Evolutionary conservation across 2,113 vertebrate genomes (phyloP).

Genomic region (Myiozetetes cayanensis): DNA sequence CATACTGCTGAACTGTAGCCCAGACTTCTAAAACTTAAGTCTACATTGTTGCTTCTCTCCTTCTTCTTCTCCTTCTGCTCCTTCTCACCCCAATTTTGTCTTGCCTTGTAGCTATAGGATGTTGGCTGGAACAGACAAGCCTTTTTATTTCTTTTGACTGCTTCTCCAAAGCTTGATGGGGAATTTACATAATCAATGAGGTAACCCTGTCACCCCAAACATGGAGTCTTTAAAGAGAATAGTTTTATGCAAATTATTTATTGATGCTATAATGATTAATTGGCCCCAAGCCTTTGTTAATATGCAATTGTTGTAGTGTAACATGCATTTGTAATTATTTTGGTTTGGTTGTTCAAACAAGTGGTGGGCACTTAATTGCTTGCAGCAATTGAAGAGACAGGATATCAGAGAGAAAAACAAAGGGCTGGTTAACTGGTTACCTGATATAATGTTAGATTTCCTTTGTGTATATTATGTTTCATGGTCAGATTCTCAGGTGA

Average conservation of each 20-base stretch:
- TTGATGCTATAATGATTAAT: conserved; percentile 97
- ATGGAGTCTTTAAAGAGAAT: conserved; percentile 91
- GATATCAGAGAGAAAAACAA: conserved; percentile 55
- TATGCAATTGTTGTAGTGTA: conserved; percentile 90
- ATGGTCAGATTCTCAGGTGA: neutral
- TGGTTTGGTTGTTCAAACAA: conserved; percentile 85
- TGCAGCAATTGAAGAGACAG: conserved; percentile 63
- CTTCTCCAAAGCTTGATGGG: conserved; percentile 85
- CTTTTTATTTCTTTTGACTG: conserved; percentile 88
- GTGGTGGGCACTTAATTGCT: conserved; percentile 79
- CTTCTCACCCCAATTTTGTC: neutral
- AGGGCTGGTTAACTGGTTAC: conserved; percentile 33
- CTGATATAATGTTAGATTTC: conserved; percentile 8
- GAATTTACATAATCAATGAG: conserved; percentile 99
- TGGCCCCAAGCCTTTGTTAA: conserved; percentile 90
- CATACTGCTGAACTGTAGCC: neutral
- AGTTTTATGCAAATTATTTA: conserved; percentile 98
- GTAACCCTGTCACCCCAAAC: conserved; percentile 93
- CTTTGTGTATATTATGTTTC: neutral
- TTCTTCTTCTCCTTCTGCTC: neutral
- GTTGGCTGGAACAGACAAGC: conserved; percentile 75
- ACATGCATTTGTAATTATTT: conserved; percentile 91
- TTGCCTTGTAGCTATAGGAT: conserved; percentile 61
- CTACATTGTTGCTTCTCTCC: neutral
- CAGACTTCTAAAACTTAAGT: neutral